phyloP scores from a whole-genome alignment of 2,797 vertebrate genomes.

The Apodemus agrarius region DNA sequence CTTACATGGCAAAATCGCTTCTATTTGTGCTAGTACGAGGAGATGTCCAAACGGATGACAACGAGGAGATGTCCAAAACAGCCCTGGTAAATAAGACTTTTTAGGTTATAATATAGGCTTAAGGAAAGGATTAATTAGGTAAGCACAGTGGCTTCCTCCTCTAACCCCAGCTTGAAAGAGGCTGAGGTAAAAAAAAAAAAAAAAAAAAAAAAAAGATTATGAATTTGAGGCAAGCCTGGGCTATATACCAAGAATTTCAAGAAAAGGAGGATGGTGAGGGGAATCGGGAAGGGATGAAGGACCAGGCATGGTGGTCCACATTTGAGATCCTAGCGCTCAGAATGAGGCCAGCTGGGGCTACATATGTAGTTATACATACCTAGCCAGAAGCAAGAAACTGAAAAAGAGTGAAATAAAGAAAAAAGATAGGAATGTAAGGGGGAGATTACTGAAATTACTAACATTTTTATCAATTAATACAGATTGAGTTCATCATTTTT shows the following conservation, averaged over 20 bases:
- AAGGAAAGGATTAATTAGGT: not conserved
- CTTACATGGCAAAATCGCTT: constrained; percentile 5
- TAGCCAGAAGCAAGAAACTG: not conserved
- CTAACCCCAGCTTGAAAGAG: not conserved
- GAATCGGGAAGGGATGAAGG: not conserved
- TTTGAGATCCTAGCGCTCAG: not conserved
- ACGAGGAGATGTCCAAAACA: not conserved
- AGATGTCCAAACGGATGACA: not conserved
- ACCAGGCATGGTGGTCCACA: not conserved
- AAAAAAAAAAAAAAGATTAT: no score
- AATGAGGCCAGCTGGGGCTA: not conserved
- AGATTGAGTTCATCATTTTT: constrained; percentile 19
- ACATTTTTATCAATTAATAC: not conserved
- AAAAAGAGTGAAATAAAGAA: not conserved
- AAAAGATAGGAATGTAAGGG: not conserved
- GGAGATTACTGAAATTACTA: not conserved
- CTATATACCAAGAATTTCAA: not conserved
- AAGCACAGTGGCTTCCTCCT: not conserved
- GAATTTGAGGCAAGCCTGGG: not conserved
- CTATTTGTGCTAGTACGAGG: not conserved
- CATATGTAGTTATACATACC: not conserved
- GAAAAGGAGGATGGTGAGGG: not conserved
- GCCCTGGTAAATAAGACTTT: not conserved
- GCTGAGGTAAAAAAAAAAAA: no score
- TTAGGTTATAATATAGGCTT: not conserved